These are phyloP conservation scores for Neomorphus geoffroyi DNA, from an alignment of 2,797 vertebrate genomes.

Conservation along the genomic window DNA sequence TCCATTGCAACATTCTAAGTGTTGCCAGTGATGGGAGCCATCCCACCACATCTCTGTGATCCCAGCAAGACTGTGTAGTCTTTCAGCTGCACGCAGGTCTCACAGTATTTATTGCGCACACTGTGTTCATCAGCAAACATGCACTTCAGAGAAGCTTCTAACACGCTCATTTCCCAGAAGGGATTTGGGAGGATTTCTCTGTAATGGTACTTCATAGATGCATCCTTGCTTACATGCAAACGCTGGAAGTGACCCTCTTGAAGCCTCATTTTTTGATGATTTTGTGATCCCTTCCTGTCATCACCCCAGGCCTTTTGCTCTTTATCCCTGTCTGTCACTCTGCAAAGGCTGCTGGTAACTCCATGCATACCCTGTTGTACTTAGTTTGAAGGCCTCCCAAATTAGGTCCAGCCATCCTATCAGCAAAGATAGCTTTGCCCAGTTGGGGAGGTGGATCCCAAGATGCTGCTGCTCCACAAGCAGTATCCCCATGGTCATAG, in stretches of 20 bases:
- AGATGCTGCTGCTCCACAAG: too few species aligned
- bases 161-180: rapidly evolving
- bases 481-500: too few species aligned
- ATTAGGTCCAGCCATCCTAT: too few species aligned
- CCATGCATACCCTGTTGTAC: too few species aligned
- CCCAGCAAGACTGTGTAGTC: background rate
- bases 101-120: rapidly evolving
- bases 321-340: too few species aligned
- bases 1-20: background rate
- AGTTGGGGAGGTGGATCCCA: too few species aligned
- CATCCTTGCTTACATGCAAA: background rate
- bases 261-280: background rate
- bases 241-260: background rate
- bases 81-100: background rate
- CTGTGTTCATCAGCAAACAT: too few species aligned
- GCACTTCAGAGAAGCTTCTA: background rate
- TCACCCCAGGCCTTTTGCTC: background rate
- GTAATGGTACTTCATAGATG: background rate
- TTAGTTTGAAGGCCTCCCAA: too few species aligned
- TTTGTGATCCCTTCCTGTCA: background rate
- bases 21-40: background rate
- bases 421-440: too few species aligned
- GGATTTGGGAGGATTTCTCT: background rate
- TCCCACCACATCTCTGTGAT: rapidly evolving
- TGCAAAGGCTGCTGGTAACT: too few species aligned